Evolutionary conservation across 1,140 invertebrate genomes (phyloP).

Genomic region (Cardiocondyla obscurior): DNA sequence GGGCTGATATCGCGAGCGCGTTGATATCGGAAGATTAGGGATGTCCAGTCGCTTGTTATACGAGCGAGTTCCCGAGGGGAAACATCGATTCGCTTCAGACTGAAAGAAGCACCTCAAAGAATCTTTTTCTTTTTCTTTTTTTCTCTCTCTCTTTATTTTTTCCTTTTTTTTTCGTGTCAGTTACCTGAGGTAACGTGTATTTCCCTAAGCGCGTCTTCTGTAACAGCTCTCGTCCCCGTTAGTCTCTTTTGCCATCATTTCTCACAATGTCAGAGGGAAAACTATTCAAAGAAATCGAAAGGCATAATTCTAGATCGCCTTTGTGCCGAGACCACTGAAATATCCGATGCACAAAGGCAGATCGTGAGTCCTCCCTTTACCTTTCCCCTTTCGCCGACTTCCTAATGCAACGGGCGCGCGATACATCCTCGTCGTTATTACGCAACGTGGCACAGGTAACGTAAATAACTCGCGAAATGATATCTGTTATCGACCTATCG

Average conservation of each 20-base stretch:
- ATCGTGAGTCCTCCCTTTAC: background rate
- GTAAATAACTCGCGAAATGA: background rate
- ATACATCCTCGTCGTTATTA: background rate
- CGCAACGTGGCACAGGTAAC: too few species aligned
- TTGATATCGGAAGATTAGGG: slow-evolving; percentile 21
- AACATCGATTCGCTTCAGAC: background rate
- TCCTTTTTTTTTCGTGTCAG: too few species aligned
- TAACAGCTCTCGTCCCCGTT: background rate
- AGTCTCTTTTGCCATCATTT: background rate
- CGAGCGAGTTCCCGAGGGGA: background rate
- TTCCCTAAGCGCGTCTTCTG: background rate
- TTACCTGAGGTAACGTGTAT: too few species aligned
- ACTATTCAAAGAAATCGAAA: background rate
- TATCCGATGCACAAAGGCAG: slow-evolving; percentile 16
- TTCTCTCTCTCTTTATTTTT: too few species aligned
- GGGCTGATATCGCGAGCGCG: background rate
- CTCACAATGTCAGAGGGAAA: background rate
- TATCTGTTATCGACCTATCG: background rate
- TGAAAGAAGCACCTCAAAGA: too few species aligned
- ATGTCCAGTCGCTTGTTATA: slow-evolving; percentile 6
- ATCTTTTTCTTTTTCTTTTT: too few species aligned
- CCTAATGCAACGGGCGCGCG: background rate
- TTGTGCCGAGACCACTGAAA: background rate
- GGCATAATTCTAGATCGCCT: background rate
- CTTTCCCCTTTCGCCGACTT: background rate